Percentiles rank a stretch among this genome's conserved stretches.
Conservation (phyloP, 1,140 invertebrate species). For the Diploscapter pachys region DNA sequence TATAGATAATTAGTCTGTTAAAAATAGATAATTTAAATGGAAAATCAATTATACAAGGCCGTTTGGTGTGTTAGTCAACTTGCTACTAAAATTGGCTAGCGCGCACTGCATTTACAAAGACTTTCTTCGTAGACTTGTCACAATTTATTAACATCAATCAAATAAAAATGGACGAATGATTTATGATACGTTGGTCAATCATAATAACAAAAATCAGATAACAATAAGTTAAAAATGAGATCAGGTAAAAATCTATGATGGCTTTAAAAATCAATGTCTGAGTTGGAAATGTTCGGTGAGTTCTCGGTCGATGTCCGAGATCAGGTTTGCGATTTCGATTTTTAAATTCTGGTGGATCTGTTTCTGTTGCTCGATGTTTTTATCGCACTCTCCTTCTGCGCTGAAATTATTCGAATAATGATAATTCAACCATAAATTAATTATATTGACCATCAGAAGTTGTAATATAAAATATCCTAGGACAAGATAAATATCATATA, state of each 20-base stretch:
- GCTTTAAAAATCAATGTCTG: neutral
- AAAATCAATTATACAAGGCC: too few species aligned
- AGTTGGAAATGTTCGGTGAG: constrained; percentile 18
- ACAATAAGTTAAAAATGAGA: too few species aligned
- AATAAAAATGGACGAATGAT: neutral
- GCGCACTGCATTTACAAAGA: too few species aligned
- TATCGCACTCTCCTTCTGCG: constrained; percentile 33
- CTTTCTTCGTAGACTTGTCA: neutral
- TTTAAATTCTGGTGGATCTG: constrained; percentile 22
- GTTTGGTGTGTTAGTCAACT: too few species aligned
- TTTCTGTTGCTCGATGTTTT: constrained; percentile 11
- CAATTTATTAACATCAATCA: constrained; percentile 9
- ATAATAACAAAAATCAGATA: too few species aligned
- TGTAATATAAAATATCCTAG: neutral
- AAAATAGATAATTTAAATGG: too few species aligned
- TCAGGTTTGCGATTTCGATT: constrained; percentile 27
- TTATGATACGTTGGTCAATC: too few species aligned
- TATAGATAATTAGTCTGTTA: too few species aligned
- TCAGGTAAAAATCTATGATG: too few species aligned
- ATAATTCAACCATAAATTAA: too few species aligned
- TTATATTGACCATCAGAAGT: neutral
- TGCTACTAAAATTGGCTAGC: too few species aligned
- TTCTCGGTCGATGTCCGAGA: constrained; percentile 14
- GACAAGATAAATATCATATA: neutral
- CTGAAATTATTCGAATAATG: constrained; percentile 18